These are phyloP conservation scores for Otolemur crassicaudatus DNA, from an alignment of 2,797 vertebrate species.

Conservation along the genomic window DNA sequence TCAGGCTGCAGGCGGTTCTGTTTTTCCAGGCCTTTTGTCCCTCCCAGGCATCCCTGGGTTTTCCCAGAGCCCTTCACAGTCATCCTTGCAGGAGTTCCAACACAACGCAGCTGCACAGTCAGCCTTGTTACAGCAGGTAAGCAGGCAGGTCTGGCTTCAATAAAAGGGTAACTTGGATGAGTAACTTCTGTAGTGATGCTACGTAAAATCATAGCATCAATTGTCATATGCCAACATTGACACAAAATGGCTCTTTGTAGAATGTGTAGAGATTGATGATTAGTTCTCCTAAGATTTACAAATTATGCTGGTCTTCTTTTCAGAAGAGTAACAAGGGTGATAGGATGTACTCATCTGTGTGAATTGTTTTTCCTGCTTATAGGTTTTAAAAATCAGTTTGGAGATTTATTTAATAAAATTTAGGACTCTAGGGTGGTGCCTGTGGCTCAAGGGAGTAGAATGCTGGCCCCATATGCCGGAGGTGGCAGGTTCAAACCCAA, in stretches of 20 bases:
- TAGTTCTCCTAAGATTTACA: not conserved
- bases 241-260: not conserved
- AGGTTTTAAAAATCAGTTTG: not conserved
- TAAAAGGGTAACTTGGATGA: rapidly evolving
- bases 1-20: slow-evolving; percentile 92
- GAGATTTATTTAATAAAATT: slow-evolving; percentile 1
- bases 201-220: not conserved
- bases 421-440: not conserved
- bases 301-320: not conserved
- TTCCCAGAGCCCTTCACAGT: slow-evolving; percentile 92
- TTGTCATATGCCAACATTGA: slow-evolving; percentile 5
- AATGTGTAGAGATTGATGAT: too few relatives aligned
- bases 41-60: slow-evolving; percentile 96
- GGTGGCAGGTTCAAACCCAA: too few relatives aligned
- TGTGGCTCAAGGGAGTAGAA: too few relatives aligned
- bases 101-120: slow-evolving; percentile 93
- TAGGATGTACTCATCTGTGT: not conserved
- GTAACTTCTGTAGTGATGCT: not conserved
- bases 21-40: slow-evolving; percentile 95
- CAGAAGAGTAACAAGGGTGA: not conserved
- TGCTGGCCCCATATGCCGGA: too few relatives aligned
- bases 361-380: not conserved
- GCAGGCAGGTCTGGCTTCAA: rapidly evolving
- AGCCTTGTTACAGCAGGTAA: slow-evolving; percentile 97
- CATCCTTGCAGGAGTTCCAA: slow-evolving; percentile 93